A percentile compares a stretch with the other conserved stretches of the same genome.
Conservation (phyloP, 92 coral and sea anemone genomes). For the Desmophyllum pertusum region DNA sequence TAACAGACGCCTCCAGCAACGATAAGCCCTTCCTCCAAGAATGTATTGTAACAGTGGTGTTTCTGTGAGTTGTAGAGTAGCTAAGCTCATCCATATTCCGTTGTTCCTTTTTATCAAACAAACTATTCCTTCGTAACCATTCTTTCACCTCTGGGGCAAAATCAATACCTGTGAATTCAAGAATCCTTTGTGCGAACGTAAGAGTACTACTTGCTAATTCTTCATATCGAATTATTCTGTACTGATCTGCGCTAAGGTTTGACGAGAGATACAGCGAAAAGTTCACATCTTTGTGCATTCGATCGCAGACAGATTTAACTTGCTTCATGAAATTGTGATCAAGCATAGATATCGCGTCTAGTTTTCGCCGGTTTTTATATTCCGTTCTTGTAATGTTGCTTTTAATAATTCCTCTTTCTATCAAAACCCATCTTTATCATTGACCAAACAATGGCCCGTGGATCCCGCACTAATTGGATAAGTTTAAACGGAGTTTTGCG, state of each 20-base stretch:
- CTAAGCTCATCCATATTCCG: not conserved
- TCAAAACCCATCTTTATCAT: slow-evolving; percentile 35
- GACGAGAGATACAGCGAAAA: not conserved
- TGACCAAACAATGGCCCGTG: slow-evolving; percentile 68
- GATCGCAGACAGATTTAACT: slow-evolving; percentile 45
- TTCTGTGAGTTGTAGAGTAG: not conserved
- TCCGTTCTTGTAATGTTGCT: not conserved
- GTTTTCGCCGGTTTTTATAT: not conserved
- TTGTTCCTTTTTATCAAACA: not conserved
- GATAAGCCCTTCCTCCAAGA: slow-evolving; percentile 42
- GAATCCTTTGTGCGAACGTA: slow-evolving; percentile 32
- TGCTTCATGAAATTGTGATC: slow-evolving; percentile 13
- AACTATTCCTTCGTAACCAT: slow-evolving; percentile 29
- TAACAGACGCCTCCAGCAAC: not conserved
- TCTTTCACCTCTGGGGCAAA: slow-evolving; percentile 33
- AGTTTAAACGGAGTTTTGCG: slow-evolving; percentile 47
- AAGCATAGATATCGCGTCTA: not conserved
- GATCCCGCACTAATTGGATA: slow-evolving; percentile 69
- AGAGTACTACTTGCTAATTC: slow-evolving; percentile 38
- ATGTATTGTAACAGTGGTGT: not conserved
- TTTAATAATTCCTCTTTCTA: not conserved
- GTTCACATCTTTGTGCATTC: slow-evolving; percentile 46
- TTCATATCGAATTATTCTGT: slow-evolving; percentile 58
- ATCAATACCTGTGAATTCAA: slow-evolving; percentile 50
- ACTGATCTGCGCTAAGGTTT: slow-evolving; percentile 6